A percentile compares a stretch with the other conserved stretches of the same genome.
These are phyloP conservation scores for Ophiodon elongatus DNA, from an alignment of 2,113 vertebrate genomes.

Conservation along the genomic window DNA sequence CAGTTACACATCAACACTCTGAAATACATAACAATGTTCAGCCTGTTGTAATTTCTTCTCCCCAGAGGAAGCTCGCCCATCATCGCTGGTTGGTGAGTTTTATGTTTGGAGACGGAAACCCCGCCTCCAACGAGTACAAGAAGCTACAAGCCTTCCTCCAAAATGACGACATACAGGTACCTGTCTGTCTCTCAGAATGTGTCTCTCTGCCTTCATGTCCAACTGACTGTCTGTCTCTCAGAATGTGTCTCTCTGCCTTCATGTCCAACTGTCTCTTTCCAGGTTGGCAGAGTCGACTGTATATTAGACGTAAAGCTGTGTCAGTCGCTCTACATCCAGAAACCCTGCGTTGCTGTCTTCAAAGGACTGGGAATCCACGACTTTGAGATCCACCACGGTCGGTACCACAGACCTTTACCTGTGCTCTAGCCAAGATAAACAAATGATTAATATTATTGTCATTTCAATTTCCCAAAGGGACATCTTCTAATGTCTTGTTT, in stretches of 20 bases:
- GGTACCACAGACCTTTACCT: constrained; percentile 49
- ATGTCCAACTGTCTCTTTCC: constrained; percentile 22
- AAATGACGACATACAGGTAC: constrained; percentile 93
- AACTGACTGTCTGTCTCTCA: not conserved
- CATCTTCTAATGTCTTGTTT: not conserved
- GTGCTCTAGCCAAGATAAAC: not conserved
- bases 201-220: not conserved
- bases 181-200: not conserved
- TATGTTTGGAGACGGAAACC: constrained; percentile 86
- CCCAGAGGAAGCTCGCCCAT: constrained; percentile 89
- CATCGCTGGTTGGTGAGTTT: constrained; percentile 97
- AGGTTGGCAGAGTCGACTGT: constrained; percentile 96
- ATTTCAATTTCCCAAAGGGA: not conserved
- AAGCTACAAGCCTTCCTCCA: constrained; percentile 91
- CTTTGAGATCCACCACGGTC: constrained; percentile 98
- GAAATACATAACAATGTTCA: accelerated
- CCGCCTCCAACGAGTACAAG: constrained; percentile 89
- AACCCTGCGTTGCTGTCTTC: constrained; percentile 92
- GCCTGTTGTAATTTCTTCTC: not conserved
- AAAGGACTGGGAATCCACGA: constrained; percentile 94
- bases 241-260: constrained; percentile 17
- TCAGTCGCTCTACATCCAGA: constrained; percentile 91
- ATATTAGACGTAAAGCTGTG: constrained; percentile 86
- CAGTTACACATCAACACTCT: not conserved
- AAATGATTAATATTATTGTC: not conserved